These are phyloP conservation scores for Prionace glauca DNA, from an alignment of 2,797 vertebrate species.

Conservation along the genomic window DNA sequence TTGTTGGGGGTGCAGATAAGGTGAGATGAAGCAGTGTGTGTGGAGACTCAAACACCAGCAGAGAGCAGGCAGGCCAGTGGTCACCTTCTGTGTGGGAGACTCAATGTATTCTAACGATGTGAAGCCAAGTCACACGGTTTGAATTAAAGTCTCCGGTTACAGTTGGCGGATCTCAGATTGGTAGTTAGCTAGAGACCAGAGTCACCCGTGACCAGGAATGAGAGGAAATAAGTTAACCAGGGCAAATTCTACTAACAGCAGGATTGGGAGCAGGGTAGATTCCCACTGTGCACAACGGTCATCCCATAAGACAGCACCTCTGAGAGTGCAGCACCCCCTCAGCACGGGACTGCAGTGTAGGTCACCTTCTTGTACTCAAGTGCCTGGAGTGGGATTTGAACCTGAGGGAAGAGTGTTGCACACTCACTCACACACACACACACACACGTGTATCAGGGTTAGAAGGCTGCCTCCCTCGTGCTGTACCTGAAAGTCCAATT, in stretches of 20 bases:
- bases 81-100: background rate
- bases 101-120: background rate
- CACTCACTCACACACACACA: background rate
- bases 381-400: background rate
- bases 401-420: background rate
- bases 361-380: background rate
- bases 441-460: background rate
- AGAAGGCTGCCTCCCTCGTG: background rate
- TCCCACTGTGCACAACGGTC: background rate
- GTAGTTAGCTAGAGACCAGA: background rate
- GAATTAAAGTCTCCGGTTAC: background rate
- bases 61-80: no score
- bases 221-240: background rate
- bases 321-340: background rate
- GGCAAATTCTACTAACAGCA: background rate
- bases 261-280: background rate
- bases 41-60: background rate
- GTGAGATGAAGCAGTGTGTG: background rate
- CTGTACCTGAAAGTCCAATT: conserved; percentile 92
- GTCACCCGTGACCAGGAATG: background rate
- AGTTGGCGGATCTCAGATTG: background rate
- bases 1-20: background rate
- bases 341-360: background rate
- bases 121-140: background rate
- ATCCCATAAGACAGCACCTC: background rate